phyloP scores from a whole-genome alignment of 2,113 vertebrate genomes.

The Physeter macrocephalus region DNA sequence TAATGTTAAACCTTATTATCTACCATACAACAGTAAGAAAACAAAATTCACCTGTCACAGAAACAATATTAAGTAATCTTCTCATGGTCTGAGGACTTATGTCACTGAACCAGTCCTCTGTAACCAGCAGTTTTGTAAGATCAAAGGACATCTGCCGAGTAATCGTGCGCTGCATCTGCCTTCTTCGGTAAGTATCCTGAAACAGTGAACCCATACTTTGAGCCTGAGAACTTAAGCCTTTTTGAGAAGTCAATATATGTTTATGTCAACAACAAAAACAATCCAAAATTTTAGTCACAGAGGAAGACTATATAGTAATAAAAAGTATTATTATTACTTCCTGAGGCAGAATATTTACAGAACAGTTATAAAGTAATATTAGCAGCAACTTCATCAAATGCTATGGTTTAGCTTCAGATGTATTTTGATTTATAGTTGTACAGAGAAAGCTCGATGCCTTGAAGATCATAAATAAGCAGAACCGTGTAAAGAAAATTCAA shows the following conservation, averaged over 20 bases:
- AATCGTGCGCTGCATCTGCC: conserved; percentile 94
- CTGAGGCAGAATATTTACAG: neutral
- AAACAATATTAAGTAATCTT: conserved; percentile 96
- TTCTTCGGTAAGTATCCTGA: conserved; percentile 94
- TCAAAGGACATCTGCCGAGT: conserved; percentile 99
- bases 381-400: neutral
- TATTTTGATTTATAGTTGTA: neutral
- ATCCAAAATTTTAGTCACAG: neutral
- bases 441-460: neutral
- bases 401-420: neutral
- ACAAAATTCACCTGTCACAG: conserved; percentile 88
- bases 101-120: conserved; percentile 99
- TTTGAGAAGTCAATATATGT: neutral
- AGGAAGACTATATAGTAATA: neutral
- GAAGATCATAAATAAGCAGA: neutral
- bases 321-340: too few relatives aligned
- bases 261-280: neutral
- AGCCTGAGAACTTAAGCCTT: neutral
- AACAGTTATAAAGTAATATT: neutral
- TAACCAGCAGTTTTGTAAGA: conserved; percentile 95
- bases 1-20: neutral
- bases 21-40: neutral
- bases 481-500: neutral
- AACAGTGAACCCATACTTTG: neutral
- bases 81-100: conserved; percentile 99